Conservation (phyloP, 1,140 invertebrate genomes). For the Drosophila equinoxialis region DNA sequence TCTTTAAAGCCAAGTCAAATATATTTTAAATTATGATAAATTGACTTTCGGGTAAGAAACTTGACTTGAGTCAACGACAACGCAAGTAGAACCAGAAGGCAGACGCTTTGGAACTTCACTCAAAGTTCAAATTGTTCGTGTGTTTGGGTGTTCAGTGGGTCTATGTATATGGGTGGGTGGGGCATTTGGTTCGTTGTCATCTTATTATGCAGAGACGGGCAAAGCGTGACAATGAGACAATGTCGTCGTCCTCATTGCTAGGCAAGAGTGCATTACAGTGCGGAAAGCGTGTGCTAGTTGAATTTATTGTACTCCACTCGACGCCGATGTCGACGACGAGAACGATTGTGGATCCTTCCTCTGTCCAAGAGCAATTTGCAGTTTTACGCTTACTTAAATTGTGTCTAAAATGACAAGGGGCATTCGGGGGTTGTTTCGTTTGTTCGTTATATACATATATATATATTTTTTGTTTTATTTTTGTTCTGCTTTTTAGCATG, state of each 20-base stretch:
- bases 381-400: constrained; percentile 81
- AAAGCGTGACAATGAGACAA: constrained; percentile 76
- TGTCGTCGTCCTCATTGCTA: constrained; percentile 41
- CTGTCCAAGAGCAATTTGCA: constrained; percentile 74
- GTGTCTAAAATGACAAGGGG: constrained; percentile 76
- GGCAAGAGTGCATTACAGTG: constrained; percentile 60
- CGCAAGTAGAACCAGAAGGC: neutral
- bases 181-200: constrained; percentile 44
- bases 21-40: constrained; percentile 75
- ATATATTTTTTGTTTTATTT: neutral
- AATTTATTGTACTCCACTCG: constrained; percentile 59
- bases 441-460: constrained; percentile 8
- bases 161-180: constrained; percentile 22
- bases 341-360: constrained; percentile 20
- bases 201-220: constrained; percentile 76
- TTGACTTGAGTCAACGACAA: constrained; percentile 50
- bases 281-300: constrained; percentile 64
- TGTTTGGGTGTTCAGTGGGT: constrained; percentile 5
- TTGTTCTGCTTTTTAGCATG: neutral
- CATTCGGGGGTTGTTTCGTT: constrained; percentile 31
- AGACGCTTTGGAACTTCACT: constrained; percentile 38
- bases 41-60: constrained; percentile 61
- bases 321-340: constrained; percentile 3
- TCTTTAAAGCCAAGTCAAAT: constrained; percentile 47
- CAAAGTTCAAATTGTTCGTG: constrained; percentile 39